phyloP scores from a whole-genome alignment of 2,797 vertebrate species.

The Saxicola maurus region DNA sequence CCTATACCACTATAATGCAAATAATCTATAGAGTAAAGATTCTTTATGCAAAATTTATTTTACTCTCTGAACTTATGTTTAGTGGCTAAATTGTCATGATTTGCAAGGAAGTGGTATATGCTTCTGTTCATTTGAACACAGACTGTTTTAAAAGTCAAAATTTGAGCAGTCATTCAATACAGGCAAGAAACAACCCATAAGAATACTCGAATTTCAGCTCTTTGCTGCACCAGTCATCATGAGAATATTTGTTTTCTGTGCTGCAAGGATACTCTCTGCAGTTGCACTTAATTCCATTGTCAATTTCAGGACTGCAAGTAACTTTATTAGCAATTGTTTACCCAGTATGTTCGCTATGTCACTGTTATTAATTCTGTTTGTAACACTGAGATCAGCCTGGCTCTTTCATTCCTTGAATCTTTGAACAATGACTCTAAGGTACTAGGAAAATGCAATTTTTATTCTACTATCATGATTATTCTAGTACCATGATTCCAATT shows the following conservation, averaged over 20 bases:
- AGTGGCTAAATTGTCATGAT: slow-evolving; percentile 11
- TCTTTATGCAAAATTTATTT: not conserved
- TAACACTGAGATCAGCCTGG: not conserved
- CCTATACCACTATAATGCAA: not conserved
- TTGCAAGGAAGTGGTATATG: slow-evolving; percentile 39
- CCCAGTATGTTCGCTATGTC: not conserved
- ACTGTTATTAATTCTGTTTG: not conserved
- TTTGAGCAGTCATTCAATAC: not conserved
- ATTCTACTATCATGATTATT: not conserved
- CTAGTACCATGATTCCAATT: not conserved
- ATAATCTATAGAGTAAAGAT: slow-evolving; percentile 21
- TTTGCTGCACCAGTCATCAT: not conserved
- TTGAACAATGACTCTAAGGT: not conserved
- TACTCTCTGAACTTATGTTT: slow-evolving; percentile 20
- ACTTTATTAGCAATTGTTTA: not conserved
- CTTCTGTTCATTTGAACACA: slow-evolving; percentile 27
- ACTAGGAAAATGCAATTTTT: not conserved
- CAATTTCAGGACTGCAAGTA: not conserved
- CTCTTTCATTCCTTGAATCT: not conserved
- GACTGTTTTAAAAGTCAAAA: not conserved
- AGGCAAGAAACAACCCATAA: not conserved
- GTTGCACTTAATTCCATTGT: not conserved
- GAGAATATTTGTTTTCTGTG: not conserved
- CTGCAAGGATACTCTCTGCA: not conserved
- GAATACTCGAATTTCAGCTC: not conserved